These are phyloP conservation scores for Bostrychus sinensis DNA, from an alignment of 2,113 vertebrate genomes.

Conservation along the genomic window DNA sequence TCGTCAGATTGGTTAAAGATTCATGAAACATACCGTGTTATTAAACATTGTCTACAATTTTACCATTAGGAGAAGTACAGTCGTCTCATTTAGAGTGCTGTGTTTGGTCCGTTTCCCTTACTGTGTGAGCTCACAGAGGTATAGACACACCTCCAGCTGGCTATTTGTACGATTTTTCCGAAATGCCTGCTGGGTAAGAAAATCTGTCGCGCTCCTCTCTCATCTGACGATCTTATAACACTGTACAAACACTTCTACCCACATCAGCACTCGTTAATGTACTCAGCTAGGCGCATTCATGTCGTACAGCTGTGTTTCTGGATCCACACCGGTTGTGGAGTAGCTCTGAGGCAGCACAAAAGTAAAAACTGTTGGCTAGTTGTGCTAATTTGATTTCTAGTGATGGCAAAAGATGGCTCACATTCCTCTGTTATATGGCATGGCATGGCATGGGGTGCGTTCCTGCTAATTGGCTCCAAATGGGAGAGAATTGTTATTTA, in stretches of 20 bases:
- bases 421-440: slow-evolving; percentile 1
- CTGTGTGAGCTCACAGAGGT: slow-evolving; percentile 51
- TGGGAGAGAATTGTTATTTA: slow-evolving; percentile 45
- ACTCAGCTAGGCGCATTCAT: too few relatives aligned
- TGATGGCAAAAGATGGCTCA: not conserved
- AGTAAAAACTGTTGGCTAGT: slow-evolving; percentile 28
- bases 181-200: slow-evolving; percentile 77
- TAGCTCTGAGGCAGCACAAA: slow-evolving; percentile 24
- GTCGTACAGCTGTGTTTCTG: not conserved
- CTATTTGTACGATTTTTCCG: slow-evolving; percentile 66
- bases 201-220: slow-evolving; percentile 44
- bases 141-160: slow-evolving; percentile 70
- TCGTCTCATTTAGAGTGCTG: slow-evolving; percentile 5
- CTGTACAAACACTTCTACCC: slow-evolving; percentile 14
- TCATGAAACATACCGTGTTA: not conserved
- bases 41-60: not conserved
- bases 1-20: not conserved
- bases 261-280: not conserved
- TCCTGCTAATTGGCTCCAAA: slow-evolving; percentile 40
- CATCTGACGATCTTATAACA: slow-evolving; percentile 29
- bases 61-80: not conserved
- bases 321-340: slow-evolving; percentile 12
- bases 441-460: not conserved
- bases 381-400: not conserved
- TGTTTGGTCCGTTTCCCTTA: slow-evolving; percentile 16